Evolutionary conservation across 1,140 invertebrate genomes (phyloP).

Genomic region (Papilio helenus): DNA sequence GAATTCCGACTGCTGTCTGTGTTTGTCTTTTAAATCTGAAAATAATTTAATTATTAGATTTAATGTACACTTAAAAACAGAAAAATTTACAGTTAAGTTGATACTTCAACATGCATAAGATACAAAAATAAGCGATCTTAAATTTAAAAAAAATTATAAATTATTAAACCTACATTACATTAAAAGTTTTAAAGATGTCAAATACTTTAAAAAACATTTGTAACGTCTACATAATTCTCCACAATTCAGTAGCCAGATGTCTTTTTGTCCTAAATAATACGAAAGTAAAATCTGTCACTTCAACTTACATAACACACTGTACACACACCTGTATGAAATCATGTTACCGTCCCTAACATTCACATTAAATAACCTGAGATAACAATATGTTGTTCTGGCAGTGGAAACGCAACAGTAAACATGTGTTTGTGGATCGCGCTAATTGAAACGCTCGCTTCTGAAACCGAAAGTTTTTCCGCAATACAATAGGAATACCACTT

Average conservation of each 20-base stretch:
- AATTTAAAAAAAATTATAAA: too few species aligned
- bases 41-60: background rate
- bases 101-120: background rate
- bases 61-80: background rate
- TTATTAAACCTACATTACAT: too few species aligned
- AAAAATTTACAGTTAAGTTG: background rate
- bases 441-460: slow-evolving; percentile 28
- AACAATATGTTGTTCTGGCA: background rate
- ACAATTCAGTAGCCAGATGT: background rate
- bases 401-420: background rate
- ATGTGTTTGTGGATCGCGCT: slow-evolving; percentile 16
- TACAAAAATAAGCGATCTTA: too few species aligned
- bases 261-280: background rate
- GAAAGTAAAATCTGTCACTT: slow-evolving; percentile 13
- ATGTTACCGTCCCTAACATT: background rate
- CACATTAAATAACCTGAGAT: background rate
- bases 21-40: background rate
- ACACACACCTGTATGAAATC: background rate
- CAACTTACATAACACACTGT: background rate
- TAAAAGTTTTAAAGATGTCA: too few species aligned
- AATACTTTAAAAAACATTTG: background rate
- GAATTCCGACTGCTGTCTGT: slow-evolving; percentile 34
- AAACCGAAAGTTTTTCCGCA: slow-evolving; percentile 27
- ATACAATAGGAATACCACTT: slow-evolving; percentile 15
- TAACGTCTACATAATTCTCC: background rate